Evolutionary conservation across 2,888 invertebrate species (phyloP).

Genomic region (Cenopis cana): DNA sequence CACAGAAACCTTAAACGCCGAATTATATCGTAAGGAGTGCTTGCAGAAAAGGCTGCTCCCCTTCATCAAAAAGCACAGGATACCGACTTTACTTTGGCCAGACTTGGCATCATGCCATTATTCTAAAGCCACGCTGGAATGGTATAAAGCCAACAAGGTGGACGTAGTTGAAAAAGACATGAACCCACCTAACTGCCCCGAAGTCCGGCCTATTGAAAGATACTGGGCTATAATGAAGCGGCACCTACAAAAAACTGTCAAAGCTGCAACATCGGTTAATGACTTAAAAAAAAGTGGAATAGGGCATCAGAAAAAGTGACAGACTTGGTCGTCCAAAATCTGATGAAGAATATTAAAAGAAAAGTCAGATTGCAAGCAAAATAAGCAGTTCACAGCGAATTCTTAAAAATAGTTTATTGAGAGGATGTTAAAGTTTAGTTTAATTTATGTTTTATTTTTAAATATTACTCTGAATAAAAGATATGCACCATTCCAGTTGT

Average conservation of each 20-base stretch:
- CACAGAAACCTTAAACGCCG: constrained; percentile 10
- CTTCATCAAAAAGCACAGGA: constrained; percentile 10
- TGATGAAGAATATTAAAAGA: background rate
- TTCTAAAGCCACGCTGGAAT: background rate
- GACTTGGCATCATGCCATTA: constrained; percentile 25
- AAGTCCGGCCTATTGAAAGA: constrained; percentile 10
- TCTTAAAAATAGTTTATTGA: constrained; percentile 10
- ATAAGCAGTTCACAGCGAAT: constrained; percentile 1
- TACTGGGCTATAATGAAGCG: constrained; percentile 11
- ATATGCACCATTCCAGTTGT: background rate
- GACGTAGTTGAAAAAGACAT: constrained; percentile 8
- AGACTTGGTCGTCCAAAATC: constrained; percentile 15
- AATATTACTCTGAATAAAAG: constrained; percentile 2
- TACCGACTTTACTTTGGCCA: constrained; percentile 15
- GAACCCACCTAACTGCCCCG: constrained; percentile 19
- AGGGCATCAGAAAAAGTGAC: constrained; percentile 20
- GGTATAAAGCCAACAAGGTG: constrained; percentile 5
- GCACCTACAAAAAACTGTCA: background rate
- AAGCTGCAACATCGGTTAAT: constrained; percentile 6
- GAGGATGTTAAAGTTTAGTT: no score
- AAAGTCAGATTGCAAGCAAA: constrained; percentile 10
- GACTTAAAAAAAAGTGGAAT: background rate
- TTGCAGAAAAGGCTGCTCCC: constrained; percentile 18
- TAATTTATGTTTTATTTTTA: constrained; percentile 2
- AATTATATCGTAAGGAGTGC: constrained; percentile 1